Evolutionary conservation across 2,113 vertebrate species (phyloP), one percentile per base, ranked within the genome.

Genomic region (Willisornis vidua): DNA sequence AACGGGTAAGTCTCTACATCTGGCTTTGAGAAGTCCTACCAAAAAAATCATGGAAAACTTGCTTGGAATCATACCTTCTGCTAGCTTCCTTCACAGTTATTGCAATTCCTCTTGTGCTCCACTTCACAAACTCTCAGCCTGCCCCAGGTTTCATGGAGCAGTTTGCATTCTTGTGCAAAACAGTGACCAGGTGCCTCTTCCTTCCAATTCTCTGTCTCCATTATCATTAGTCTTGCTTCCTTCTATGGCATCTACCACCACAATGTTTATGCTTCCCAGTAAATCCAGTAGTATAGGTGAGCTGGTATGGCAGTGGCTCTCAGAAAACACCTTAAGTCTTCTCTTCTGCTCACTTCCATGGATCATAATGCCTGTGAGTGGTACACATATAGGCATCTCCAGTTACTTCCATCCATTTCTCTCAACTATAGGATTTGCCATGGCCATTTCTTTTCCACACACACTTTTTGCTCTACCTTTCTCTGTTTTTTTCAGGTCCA

Each of bases 1-100:
- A 89, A 23, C 80, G 0, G 96, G 97, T 97, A 90, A 89, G 93
- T 43, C 6, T 80, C 39, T 59, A 10, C 33, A 29, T 67, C 24
- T 14, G 3, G 3, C 68, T 91, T 79, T 57, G 62, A 19, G 45
- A 82, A 45, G 20, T 28, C 22, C 61, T 45, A 54, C 14, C 0
- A 8, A 68, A 41, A 72, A 85, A 80, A 80, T 63, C 7, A 29
- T 12, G 41, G 31, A 25, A 71, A 93, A 39, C 11, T 66, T 84
- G 19, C 20, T 26, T 61, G 67, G 41, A 70, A 4, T 55, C 12
- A 43, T 35, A 7, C 7, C 4, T 20, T 73, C 28, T 66, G 22
- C 63, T 8, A 7, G 19, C 19, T 79, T 76, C 37, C n/a, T 65
- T 52, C 79, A 61, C 18, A 79, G 19, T 14, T 92, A 4, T 45